Conservation (phyloP, 2,113 vertebrate genomes). For the Chionomys nivalis region DNA sequence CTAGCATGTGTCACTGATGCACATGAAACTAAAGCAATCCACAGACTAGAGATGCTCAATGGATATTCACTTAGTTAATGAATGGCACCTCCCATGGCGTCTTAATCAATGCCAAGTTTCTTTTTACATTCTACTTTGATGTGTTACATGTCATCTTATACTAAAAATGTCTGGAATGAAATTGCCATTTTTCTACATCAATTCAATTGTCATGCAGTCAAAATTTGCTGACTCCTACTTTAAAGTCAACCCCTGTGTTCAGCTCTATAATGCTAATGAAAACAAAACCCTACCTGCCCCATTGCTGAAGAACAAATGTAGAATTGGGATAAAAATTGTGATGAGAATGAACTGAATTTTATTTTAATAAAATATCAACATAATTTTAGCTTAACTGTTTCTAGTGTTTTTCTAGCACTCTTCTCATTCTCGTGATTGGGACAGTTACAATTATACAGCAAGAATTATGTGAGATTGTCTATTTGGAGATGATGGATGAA, state of each 20-base stretch:
- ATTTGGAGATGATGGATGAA: not conserved
- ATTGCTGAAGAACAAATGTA: not conserved
- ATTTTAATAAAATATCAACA: not conserved
- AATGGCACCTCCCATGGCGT: not conserved
- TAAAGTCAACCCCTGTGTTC: not conserved
- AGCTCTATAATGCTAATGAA: fast-evolving
- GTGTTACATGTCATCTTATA: not conserved
- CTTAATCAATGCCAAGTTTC: not conserved
- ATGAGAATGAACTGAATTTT: not conserved
- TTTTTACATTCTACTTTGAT: not conserved
- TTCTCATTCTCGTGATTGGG: not conserved
- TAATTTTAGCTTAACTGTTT: not conserved
- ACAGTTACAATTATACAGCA: not conserved
- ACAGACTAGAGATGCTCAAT: not conserved
- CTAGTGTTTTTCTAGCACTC: not conserved
- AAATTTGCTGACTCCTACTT: not conserved
- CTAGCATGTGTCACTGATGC: not conserved
- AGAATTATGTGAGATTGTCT: not conserved
- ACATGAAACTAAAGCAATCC: not conserved
- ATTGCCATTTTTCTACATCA: not conserved
- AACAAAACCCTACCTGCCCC: fast-evolving
- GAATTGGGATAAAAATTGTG: not conserved
- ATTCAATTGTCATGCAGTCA: not conserved
- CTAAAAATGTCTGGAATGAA: not conserved
- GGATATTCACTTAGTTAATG: not conserved